Conservation (phyloP, 2,797 vertebrate species). For the Hoplostethus atlanticus region DNA sequence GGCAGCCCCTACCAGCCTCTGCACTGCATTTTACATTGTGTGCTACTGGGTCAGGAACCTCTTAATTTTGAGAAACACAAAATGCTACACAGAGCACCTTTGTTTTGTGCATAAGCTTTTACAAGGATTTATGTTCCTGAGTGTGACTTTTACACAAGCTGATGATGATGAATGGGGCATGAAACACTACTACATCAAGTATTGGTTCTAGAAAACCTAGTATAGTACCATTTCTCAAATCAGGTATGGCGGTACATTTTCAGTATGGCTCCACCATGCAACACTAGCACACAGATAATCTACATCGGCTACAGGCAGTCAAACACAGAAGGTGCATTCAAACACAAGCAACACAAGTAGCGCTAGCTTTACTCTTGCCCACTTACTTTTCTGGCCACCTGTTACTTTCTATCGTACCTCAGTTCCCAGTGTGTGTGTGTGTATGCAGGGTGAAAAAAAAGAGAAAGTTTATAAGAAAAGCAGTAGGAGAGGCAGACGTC, state of each 20-base stretch:
- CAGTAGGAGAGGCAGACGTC: not conserved
- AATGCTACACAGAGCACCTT: not conserved
- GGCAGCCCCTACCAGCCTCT: no score
- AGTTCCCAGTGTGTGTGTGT: no score
- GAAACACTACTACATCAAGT: conserved; percentile 9
- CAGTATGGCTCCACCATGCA: not conserved
- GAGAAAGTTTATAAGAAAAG: not conserved
- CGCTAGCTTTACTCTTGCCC: not conserved
- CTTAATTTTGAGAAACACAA: no score
- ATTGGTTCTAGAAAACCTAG: not conserved
- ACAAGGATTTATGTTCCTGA: conserved; percentile 16
- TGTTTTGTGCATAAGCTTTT: not conserved
- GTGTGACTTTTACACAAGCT: conserved; percentile 15
- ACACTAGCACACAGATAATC: not conserved
- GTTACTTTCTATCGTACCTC: no score
- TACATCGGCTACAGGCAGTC: not conserved
- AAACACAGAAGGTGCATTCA: not conserved
- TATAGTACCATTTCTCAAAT: not conserved
- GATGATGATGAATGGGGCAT: not conserved
- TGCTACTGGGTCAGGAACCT: no score
- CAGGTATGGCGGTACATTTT: not conserved
- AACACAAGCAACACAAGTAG: no score
- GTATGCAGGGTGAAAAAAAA: not conserved
- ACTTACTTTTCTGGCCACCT: not conserved
- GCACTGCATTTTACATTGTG: no score